These are phyloP conservation scores for Margaritifera margaritifera DNA, from an alignment of 2,888 invertebrate genomes.

Conservation along the genomic window DNA sequence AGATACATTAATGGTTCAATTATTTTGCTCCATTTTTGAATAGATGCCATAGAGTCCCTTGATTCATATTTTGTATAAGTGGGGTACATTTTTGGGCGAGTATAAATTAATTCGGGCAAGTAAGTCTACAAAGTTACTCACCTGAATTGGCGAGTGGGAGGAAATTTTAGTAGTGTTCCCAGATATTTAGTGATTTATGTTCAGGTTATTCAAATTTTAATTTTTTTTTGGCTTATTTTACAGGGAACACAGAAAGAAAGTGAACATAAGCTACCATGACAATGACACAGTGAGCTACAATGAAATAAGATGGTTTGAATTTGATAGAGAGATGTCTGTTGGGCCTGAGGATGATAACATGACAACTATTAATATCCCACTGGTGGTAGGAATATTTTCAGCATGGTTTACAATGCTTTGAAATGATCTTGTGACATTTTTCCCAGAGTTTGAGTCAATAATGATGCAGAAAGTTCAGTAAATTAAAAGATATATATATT, in stretches of 20 bases:
- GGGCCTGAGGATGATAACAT: conserved; percentile 83
- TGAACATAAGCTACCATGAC: conserved; percentile 79
- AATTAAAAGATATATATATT: background rate
- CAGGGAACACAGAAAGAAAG: conserved; percentile 71
- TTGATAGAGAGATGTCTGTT: conserved; percentile 79
- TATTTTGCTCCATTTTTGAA: no score
- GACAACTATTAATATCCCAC: conserved; percentile 84
- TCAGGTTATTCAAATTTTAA: no score
- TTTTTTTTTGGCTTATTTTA: conserved; percentile 5
- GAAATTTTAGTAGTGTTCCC: no score
- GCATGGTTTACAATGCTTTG: background rate
- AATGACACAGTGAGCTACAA: conserved; percentile 81
- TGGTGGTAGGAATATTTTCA: conserved; percentile 79
- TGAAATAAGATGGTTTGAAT: conserved; percentile 81
- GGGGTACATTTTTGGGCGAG: no score
- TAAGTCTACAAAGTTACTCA: no score
- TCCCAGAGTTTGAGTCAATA: no score
- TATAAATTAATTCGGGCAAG: no score
- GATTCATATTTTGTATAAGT: no score
- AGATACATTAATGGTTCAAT: no score
- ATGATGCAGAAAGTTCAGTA: background rate
- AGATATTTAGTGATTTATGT: no score
- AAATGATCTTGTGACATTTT: background rate
- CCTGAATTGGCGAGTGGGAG: no score
- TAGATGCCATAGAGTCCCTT: no score